phyloP scores from a whole-genome alignment of 1,140 invertebrate genomes.

The Asobara japonica region DNA sequence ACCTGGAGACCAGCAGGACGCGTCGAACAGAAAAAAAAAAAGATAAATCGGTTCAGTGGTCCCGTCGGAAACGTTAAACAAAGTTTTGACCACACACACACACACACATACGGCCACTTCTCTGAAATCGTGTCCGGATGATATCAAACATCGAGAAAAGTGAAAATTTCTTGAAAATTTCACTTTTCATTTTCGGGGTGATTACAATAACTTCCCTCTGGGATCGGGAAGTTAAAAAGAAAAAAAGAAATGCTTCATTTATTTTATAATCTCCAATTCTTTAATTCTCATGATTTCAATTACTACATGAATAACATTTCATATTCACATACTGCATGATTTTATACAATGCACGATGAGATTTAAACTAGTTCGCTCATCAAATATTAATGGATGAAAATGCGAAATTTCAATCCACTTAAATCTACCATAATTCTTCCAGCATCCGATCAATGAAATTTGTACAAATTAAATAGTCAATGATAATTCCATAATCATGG shows the following conservation, averaged over 20 bases:
- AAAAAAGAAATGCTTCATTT: background rate
- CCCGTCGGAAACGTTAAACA: no score
- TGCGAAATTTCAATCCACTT: background rate
- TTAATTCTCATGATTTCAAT: background rate
- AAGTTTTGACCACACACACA: no score
- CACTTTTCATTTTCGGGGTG: no score
- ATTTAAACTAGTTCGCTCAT: background rate
- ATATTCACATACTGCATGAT: background rate
- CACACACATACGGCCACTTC: no score
- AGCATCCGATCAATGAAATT: background rate
- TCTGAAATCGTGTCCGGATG: no score
- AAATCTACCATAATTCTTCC: background rate
- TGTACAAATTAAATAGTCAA: background rate
- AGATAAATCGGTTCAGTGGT: no score
- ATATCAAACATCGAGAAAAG: no score
- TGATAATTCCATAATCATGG: background rate
- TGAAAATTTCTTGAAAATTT: no score
- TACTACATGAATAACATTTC: background rate
- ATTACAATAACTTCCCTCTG: no score
- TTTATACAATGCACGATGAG: background rate
- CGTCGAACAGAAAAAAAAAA: no score
- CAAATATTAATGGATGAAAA: background rate
- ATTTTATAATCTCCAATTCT: background rate
- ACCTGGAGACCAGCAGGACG: no score
- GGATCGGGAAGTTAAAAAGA: background rate